Conservation (phyloP, 2,888 invertebrate species). For the Thecocarcelia acutangulata region DNA sequence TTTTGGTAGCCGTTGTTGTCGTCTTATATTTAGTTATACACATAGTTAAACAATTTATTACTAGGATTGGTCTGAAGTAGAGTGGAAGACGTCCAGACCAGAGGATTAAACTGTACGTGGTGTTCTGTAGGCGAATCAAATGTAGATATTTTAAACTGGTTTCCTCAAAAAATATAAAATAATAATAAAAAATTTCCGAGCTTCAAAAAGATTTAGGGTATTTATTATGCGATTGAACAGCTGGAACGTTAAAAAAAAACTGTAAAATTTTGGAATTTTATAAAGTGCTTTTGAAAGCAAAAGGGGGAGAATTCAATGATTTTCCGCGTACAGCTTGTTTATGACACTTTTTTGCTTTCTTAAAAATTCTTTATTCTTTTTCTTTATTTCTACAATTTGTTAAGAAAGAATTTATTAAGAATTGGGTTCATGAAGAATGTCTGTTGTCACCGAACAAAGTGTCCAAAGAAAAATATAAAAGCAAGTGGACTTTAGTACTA, state of each 20-base stretch:
- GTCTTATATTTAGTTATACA: slow-evolving; percentile 22
- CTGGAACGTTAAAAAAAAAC: slow-evolving; percentile 31
- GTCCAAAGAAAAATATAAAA: too few species aligned
- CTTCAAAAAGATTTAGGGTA: slow-evolving; percentile 41
- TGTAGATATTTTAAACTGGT: slow-evolving; percentile 54
- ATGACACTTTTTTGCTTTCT: too few species aligned
- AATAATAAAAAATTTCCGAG: not conserved
- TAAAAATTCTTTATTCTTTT: too few species aligned
- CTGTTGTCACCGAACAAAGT: too few species aligned
- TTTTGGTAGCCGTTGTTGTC: slow-evolving; percentile 14
- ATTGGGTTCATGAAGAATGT: too few species aligned
- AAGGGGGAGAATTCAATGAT: not conserved
- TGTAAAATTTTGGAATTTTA: not conserved
- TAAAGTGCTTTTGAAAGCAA: not conserved
- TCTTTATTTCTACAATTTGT: too few species aligned
- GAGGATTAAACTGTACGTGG: slow-evolving; percentile 49
- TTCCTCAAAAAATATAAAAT: not conserved
- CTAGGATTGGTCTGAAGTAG: slow-evolving; percentile 21
- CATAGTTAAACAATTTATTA: slow-evolving; percentile 36
- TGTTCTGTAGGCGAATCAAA: slow-evolving; percentile 52
- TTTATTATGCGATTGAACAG: slow-evolving; percentile 41
- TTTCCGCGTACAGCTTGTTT: not conserved
- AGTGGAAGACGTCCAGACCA: not conserved
- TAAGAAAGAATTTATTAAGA: too few species aligned
- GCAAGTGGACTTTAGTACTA: too few species aligned